Evolutionary conservation across 2,888 invertebrate species (phyloP).

Genomic region (Endotricha flammealis): DNA sequence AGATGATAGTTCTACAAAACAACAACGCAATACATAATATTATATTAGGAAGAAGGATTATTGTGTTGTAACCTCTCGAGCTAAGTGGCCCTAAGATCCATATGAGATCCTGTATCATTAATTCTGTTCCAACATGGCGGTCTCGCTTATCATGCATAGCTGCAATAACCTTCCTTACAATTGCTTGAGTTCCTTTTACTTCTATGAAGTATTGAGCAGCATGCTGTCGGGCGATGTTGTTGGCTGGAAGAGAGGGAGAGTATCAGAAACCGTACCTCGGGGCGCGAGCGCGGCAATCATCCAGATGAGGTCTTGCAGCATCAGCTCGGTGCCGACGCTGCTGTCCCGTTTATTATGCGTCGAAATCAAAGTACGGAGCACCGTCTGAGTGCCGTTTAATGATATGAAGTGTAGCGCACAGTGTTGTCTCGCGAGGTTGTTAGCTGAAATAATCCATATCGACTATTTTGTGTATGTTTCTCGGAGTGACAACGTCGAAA

Average conservation of each 20-base stretch:
- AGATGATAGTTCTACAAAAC: too few relatives aligned
- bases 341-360: slow-evolving; percentile 74
- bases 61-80: slow-evolving; percentile 56
- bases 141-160: slow-evolving; percentile 69
- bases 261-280: slow-evolving; percentile 57
- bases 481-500: slow-evolving; percentile 5
- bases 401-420: slow-evolving; percentile 74
- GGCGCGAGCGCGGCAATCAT: slow-evolving; percentile 78
- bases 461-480: slow-evolving; percentile 20
- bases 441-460: slow-evolving; percentile 62
- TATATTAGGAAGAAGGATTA: too few relatives aligned
- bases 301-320: slow-evolving; percentile 80
- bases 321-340: slow-evolving; percentile 68
- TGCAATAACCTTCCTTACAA: slow-evolving; percentile 67
- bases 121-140: slow-evolving; percentile 56
- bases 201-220: slow-evolving; percentile 69
- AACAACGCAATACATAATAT: too few relatives aligned
- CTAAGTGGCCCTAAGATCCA: slow-evolving; percentile 78
- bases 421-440: slow-evolving; percentile 68
- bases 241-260: slow-evolving; percentile 54
- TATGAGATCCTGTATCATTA: slow-evolving; percentile 73
- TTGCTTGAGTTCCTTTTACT: slow-evolving; percentile 70
- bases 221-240: slow-evolving; percentile 58
- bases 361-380: slow-evolving; percentile 74
- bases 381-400: slow-evolving; percentile 75